Evolutionary conservation across 2,797 vertebrate genomes (phyloP).

Genomic region (Bovichtus diacanthus): DNA sequence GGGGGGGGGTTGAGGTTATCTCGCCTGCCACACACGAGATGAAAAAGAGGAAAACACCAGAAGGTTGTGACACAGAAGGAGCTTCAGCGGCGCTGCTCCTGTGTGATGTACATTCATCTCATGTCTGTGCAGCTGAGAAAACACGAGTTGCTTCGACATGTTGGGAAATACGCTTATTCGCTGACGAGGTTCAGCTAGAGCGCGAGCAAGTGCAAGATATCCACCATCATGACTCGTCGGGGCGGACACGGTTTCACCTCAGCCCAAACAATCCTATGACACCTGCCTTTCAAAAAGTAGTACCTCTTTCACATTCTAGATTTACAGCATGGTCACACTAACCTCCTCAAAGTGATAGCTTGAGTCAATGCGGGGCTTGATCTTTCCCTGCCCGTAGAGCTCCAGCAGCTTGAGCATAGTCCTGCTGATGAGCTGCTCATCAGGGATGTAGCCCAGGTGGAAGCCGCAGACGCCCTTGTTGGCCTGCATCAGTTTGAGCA

Average conservation of each 20-base stretch:
- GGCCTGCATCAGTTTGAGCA: constrained; percentile 88
- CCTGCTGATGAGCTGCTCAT: constrained; percentile 73
- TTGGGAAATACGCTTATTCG: neutral
- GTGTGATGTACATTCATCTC: neutral
- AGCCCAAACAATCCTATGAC: no score
- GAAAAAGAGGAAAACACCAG: constrained; percentile 18
- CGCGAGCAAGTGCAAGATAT: neutral
- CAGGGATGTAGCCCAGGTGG: constrained; percentile 86
- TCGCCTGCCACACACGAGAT: constrained; percentile 14
- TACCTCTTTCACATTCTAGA: neutral
- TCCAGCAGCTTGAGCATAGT: constrained; percentile 85
- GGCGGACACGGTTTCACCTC: no score
- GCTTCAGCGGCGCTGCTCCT: neutral
- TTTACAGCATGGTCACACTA: constrained; percentile 6
- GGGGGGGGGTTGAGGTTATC: constrained; percentile 1
- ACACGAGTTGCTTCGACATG: neutral
- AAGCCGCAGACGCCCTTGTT: constrained; percentile 92
- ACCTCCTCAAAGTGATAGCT: constrained; percentile 93
- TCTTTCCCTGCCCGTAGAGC: constrained; percentile 91
- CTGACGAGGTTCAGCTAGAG: neutral
- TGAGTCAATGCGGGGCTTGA: constrained; percentile 93
- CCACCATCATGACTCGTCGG: no score
- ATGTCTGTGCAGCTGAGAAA: neutral
- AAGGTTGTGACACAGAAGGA: neutral
- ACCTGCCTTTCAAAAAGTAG: neutral